Evolutionary conservation across 1,140 invertebrate genomes (phyloP).

Genomic region (Psilanteris sp.): DNA sequence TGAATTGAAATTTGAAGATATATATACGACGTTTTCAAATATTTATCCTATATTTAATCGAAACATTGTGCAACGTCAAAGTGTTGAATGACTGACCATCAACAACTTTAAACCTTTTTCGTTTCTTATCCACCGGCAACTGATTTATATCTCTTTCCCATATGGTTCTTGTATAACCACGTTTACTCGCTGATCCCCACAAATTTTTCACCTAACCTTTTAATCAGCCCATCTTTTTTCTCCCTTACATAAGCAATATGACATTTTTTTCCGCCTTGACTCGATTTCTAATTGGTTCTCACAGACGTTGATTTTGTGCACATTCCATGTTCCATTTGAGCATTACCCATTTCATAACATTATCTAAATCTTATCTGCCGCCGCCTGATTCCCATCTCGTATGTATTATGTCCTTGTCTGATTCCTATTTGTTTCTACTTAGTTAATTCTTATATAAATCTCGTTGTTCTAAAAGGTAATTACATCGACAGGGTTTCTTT

Average conservation of each 20-base stretch:
- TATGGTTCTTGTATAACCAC: conserved; percentile 44
- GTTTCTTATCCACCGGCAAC: conserved; percentile 15
- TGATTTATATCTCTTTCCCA: conserved; percentile 41
- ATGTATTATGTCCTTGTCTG: conserved; percentile 48
- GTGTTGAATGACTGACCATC: conserved; percentile 27
- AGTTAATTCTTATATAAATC: conserved; percentile 61
- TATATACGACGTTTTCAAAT: too few relatives aligned
- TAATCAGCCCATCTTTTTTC: conserved; percentile 37
- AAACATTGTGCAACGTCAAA: too few relatives aligned
- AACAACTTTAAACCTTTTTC: conserved; percentile 21
- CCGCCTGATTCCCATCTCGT: conserved; percentile 56
- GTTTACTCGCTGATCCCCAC: conserved; percentile 21
- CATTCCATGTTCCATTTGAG: conserved; percentile 23
- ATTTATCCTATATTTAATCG: too few relatives aligned
- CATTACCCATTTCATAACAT: conserved; percentile 50
- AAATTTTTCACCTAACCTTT: conserved; percentile 31
- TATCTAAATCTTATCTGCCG: conserved; percentile 56
- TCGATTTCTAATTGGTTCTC: conserved; percentile 57
- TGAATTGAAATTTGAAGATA: too few relatives aligned
- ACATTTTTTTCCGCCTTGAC: conserved; percentile 38
- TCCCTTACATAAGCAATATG: conserved; percentile 52
- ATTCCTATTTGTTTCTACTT: conserved; percentile 55
- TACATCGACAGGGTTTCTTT: conserved; percentile 41
- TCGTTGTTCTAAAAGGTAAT: conserved; percentile 43
- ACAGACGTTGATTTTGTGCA: conserved; percentile 35